Percentiles rank a stretch among this genome's conserved stretches.
Evolutionary conservation across 2,888 invertebrate genomes (phyloP).

Genomic region (Platynereis dumerilii): DNA sequence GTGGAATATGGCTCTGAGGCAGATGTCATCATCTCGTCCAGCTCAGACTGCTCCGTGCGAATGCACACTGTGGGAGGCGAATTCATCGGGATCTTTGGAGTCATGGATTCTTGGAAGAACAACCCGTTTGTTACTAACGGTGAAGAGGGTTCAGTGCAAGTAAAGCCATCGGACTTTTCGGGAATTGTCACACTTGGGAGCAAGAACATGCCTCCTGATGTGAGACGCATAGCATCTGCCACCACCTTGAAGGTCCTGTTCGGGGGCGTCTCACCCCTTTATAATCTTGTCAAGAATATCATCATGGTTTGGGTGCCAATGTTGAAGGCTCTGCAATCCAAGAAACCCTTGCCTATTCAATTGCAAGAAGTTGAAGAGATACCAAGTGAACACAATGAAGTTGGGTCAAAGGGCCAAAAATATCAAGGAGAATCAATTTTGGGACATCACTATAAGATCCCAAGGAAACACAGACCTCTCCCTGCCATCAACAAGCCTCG

Average conservation of each 20-base stretch:
- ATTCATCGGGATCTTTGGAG: constrained; percentile 77
- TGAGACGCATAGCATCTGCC: constrained; percentile 76
- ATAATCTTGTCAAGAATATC: constrained; percentile 21
- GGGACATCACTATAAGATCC: constrained; percentile 12
- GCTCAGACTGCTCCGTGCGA: constrained; percentile 73
- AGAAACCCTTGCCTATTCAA: neutral
- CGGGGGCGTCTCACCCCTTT: constrained; percentile 20
- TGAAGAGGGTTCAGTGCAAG: neutral
- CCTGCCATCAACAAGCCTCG: constrained; percentile 14
- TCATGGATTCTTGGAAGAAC: constrained; percentile 71
- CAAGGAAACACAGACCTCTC: constrained; percentile 11
- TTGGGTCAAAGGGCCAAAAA: neutral
- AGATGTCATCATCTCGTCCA: constrained; percentile 73
- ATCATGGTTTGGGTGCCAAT: constrained; percentile 29
- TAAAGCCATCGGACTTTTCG: neutral
- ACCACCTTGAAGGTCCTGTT: constrained; percentile 72
- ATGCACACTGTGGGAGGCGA: constrained; percentile 51
- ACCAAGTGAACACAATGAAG: neutral
- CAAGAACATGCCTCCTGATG: constrained; percentile 74
- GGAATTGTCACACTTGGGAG: no score
- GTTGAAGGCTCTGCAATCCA: neutral
- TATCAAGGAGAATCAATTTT: constrained; percentile 4
- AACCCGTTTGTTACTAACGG: neutral
- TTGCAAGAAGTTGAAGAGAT: neutral
- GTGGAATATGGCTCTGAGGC: constrained; percentile 73